Evolutionary conservation across 2,797 vertebrate genomes (phyloP).

Genomic region (Geotrypetes seraphini): DNA sequence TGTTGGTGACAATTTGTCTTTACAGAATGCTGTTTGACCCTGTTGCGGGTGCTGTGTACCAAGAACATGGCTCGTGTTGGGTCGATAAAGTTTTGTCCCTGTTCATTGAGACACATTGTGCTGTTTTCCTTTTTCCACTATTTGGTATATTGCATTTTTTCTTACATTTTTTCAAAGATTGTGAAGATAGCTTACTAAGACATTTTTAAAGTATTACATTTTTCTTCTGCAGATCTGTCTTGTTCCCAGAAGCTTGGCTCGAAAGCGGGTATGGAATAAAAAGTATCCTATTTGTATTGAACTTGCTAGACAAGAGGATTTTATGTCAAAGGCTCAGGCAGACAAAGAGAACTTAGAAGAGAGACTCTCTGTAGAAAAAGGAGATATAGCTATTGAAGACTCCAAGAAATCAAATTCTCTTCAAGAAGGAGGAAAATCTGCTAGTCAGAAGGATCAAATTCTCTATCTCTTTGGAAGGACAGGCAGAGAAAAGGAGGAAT

Average conservation of each 20-base stretch:
- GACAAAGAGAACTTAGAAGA: slow-evolving; percentile 57
- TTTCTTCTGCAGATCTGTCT: slow-evolving; percentile 66
- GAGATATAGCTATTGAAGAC: slow-evolving; percentile 39
- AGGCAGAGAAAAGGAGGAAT: slow-evolving; percentile 91
- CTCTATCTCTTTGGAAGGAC: slow-evolving; percentile 91
- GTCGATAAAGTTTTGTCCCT: too few species aligned
- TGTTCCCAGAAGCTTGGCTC: slow-evolving; percentile 76
- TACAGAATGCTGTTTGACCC: too few species aligned
- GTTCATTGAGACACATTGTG: too few species aligned
- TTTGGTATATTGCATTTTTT: neutral
- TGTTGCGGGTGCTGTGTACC: too few species aligned
- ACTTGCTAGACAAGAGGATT: slow-evolving; percentile 80
- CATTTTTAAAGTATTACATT: too few species aligned
- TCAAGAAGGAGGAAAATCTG: slow-evolving; percentile 34
- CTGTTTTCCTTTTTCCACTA: too few species aligned
- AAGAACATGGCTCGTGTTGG: too few species aligned
- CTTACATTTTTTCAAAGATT: neutral
- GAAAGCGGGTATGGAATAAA: slow-evolving; percentile 93
- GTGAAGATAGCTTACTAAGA: slow-evolving; percentile 1
- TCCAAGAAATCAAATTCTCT: slow-evolving; percentile 34
- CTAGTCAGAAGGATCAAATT: slow-evolving; percentile 58
- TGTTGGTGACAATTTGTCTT: too few species aligned
- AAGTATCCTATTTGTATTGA: slow-evolving; percentile 93
- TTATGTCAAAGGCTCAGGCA: slow-evolving; percentile 80
- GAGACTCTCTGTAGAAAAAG: slow-evolving; percentile 39